Percentiles rank a stretch among this genome's conserved stretches.
phyloP scores from a whole-genome alignment of 1,140 invertebrate genomes.

The Meteorus sp. region DNA sequence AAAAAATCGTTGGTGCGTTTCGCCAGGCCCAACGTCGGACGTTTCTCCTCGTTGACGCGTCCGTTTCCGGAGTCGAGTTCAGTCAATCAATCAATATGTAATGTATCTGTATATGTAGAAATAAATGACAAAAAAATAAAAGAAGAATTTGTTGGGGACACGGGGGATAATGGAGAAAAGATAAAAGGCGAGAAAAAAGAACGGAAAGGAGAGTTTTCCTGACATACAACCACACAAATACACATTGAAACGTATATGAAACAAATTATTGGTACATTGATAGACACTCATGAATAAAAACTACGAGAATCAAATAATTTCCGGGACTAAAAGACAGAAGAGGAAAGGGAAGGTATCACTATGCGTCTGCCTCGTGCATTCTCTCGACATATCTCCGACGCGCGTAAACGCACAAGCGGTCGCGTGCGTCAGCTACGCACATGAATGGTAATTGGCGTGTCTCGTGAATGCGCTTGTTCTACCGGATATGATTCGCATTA shows the following conservation, averaged over 20 bases:
- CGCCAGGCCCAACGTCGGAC: conserved; percentile 14
- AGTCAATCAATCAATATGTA: conserved; percentile 1
- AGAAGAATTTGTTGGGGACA: too few species aligned
- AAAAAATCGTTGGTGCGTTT: conserved; percentile 26
- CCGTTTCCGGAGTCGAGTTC: conserved; percentile 20
- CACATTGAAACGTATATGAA: not conserved
- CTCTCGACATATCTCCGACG: not conserved
- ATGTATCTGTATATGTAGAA: too few species aligned
- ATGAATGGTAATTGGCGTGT: conserved; percentile 48
- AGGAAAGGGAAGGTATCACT: too few species aligned
- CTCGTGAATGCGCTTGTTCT: conserved; percentile 46
- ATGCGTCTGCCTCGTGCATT: not conserved
- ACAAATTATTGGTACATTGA: conserved; percentile 12
- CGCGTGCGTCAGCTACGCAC: conserved; percentile 42
- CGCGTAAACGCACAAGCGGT: conserved; percentile 18
- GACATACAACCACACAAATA: too few species aligned
- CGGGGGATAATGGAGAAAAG: too few species aligned
- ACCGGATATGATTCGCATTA: conserved; percentile 49
- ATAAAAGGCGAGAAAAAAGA: not conserved
- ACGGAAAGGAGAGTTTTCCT: too few species aligned
- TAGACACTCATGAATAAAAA: conserved; percentile 31
- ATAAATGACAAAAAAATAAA: not conserved
- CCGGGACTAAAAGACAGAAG: too few species aligned
- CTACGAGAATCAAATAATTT: conserved; percentile 43
- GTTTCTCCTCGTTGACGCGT: conserved; percentile 13